Conservation (phyloP, 2,888 invertebrate genomes). For the Synergus gifuensis region DNA sequence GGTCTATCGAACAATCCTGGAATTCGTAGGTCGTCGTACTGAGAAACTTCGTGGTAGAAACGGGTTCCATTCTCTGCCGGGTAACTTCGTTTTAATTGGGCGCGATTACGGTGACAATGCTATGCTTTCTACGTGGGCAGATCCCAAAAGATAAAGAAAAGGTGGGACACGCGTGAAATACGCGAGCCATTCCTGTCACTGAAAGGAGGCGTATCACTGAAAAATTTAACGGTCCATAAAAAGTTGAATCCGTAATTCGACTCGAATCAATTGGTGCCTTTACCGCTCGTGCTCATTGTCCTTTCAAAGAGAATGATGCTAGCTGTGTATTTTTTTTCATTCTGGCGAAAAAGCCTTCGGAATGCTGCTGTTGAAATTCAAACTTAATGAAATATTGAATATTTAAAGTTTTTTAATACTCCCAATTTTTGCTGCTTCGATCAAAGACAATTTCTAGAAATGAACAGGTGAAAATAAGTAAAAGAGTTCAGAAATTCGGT, state of each 20-base stretch:
- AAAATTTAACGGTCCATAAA: conserved; percentile 49
- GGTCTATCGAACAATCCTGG: conserved; percentile 54
- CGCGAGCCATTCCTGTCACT: conserved; percentile 46
- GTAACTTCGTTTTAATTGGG: conserved; percentile 69
- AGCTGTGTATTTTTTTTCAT: neutral
- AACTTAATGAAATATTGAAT: neutral
- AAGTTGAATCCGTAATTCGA: conserved; percentile 32
- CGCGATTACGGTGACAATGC: conserved; percentile 66
- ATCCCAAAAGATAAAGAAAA: conserved; percentile 61
- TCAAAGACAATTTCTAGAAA: neutral
- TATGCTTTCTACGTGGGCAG: conserved; percentile 56
- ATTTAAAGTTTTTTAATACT: neutral
- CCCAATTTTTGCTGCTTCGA: neutral
- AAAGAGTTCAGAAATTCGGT: neutral
- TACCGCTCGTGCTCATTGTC: conserved; percentile 49
- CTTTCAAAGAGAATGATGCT: neutral
- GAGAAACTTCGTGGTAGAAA: conserved; percentile 60
- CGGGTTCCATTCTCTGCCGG: conserved; percentile 56
- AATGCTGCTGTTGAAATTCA: neutral
- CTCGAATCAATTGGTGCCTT: conserved; percentile 43
- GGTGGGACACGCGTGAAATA: conserved; percentile 50
- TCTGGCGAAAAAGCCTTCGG: neutral
- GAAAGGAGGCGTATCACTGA: conserved; percentile 50
- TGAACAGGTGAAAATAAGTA: neutral
- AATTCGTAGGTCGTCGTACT: conserved; percentile 65